A percentile compares a stretch with the other conserved stretches of the same genome.
Evolutionary conservation across 2,113 vertebrate genomes (phyloP).

Genomic region (Indicator maculatus): DNA sequence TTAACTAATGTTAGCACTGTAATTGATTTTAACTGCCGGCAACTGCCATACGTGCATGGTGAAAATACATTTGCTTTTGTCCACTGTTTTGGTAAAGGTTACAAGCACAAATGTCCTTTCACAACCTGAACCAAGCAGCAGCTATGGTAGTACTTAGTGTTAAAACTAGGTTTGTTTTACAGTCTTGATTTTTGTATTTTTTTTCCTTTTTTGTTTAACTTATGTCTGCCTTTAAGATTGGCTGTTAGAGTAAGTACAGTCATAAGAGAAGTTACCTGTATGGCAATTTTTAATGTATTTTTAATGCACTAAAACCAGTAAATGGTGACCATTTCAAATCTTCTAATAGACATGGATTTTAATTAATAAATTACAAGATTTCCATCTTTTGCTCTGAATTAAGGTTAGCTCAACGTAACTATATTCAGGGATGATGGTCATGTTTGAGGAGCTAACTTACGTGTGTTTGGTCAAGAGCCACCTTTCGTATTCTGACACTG

Average conservation of each 20-base stretch:
- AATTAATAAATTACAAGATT: neutral
- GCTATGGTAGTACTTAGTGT: neutral
- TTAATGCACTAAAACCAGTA: neutral
- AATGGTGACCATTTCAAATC: neutral
- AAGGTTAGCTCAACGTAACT: neutral
- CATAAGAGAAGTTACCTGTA: neutral
- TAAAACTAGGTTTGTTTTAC: neutral
- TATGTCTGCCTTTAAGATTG: neutral
- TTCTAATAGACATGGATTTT: neutral
- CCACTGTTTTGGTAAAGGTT: fast-evolving
- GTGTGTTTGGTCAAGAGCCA: neutral
- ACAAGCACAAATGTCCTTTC: neutral
- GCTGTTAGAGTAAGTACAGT: neutral
- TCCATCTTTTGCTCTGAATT: neutral
- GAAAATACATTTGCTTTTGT: neutral
- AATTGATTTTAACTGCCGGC: neutral
- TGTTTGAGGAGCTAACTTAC: neutral
- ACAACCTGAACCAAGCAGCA: neutral
- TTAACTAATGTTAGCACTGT: neutral
- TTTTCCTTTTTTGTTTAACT: neutral
- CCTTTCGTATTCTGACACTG: neutral
- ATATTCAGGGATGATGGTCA: neutral
- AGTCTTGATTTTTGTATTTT: neutral
- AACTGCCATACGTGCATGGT: neutral
- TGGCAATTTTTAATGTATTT: neutral